A percentile compares a stretch with the other conserved stretches of the same genome.
These are phyloP conservation scores for Ptychoptera albimana DNA, from an alignment of 2,888 invertebrate genomes.

Conservation along the genomic window DNA sequence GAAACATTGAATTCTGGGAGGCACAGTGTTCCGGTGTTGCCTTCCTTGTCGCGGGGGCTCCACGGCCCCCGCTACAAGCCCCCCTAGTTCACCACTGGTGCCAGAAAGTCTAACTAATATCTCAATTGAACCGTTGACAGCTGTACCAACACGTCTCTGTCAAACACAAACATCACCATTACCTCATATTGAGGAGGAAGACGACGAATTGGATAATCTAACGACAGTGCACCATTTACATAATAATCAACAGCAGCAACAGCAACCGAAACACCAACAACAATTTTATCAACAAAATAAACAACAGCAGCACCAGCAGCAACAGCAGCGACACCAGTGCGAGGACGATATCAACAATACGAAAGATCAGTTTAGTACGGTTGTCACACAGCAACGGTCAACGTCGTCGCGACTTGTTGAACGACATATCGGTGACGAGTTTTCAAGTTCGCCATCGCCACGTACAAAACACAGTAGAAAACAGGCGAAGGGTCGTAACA, in stretches of 20 bases:
- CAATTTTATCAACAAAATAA: conserved; percentile 26
- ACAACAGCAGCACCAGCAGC: conserved; percentile 12
- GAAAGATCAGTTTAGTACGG: too few species aligned
- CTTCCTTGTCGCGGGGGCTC: conserved; percentile 70
- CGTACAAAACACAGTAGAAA: conserved; percentile 28
- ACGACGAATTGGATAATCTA: conserved; percentile 40
- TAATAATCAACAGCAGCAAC: conserved; percentile 35
- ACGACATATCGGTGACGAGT: conserved; percentile 12
- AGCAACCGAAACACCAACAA: conserved; percentile 31
- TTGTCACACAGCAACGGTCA: too few species aligned
- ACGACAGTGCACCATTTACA: conserved; percentile 21
- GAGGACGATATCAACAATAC: too few species aligned
- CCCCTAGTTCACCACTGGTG: conserved; percentile 27
- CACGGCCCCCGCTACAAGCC: conserved; percentile 40
- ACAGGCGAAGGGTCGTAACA: conserved; percentile 27
- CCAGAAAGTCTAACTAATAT: conserved; percentile 20
- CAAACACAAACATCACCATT: conserved; percentile 52
- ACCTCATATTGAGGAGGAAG: conserved; percentile 72
- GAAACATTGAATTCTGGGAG: conserved; percentile 27
- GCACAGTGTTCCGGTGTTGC: conserved; percentile 68
- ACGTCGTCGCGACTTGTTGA: background rate
- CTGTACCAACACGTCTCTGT: conserved; percentile 29
- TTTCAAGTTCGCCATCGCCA: conserved; percentile 26
- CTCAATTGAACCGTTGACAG: conserved; percentile 12
- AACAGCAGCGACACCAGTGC: conserved; percentile 8